Base-by-base conservation (phyloP, 2,888 invertebrate genomes). In the Cybosia mesomella region DNA sequence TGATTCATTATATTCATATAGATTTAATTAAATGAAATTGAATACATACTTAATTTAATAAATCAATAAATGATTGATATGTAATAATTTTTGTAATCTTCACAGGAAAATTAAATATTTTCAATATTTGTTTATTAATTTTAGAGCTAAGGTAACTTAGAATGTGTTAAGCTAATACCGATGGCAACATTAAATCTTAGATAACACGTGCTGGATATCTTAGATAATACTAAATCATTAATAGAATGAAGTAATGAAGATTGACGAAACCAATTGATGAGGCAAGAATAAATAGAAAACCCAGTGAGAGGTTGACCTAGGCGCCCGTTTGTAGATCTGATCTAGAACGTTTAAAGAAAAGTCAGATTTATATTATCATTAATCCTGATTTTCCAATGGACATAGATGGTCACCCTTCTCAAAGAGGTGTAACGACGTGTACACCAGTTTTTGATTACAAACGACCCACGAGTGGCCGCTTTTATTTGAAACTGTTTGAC, bases 401-500 rank as follows among this genome's bases (percentile, higher is more conserved):
- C 4, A 59, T 13, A 55, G 22, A 18, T 64, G 39, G 49, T 32
- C 36, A 59, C 58, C 53, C 60, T 59, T 32, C 32, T 32, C 5
- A 62, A 24, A 54, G 55, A 71, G 55, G 32, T 68, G 24, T 54
- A 32, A 34, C 28, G 53, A 58, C 22, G 21, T 63, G 15, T 32
- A 49, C 22, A 53, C 49, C 34, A 65, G 10, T 58, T 53, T 34
- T 34, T 49, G 34, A 58, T 58, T 34, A 58, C 65, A 49, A n/a
- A 58, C 58, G 58, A 58, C 63, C 65, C 53, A 53, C 53, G 32
- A 18, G 58, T 65, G 34, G 53, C 58, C 28, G n/a, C n/a, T n/a
- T n/a, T 49, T 49, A n/a, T 1, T 21, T 21, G 24, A 61, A 36
- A 60, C 18, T 68, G 71, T 67, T 49, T 49, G n/a, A 49, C 80